These are phyloP conservation scores for Eonycteris spelaea DNA, from an alignment of 2,113 vertebrate genomes.

Conservation along the genomic window DNA sequence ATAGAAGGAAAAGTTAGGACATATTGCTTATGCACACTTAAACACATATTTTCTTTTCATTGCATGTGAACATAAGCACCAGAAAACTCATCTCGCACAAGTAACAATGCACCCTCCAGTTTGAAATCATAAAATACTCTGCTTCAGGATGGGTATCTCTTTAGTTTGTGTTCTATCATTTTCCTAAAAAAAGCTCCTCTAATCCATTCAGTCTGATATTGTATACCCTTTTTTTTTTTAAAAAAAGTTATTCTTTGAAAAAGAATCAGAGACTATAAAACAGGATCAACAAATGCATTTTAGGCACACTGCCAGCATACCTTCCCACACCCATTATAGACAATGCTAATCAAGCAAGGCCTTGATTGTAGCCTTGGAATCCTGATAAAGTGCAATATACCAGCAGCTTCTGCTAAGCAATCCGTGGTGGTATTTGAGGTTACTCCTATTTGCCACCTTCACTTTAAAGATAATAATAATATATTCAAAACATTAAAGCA, in stretches of 20 bases:
- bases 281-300: not conserved
- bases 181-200: slow-evolving; percentile 2
- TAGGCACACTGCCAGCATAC: not conserved
- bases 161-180: not conserved
- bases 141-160: not conserved
- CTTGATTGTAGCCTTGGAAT: not conserved
- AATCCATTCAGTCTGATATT: not conserved
- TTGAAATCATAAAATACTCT: slow-evolving; percentile 6
- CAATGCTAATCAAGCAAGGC: slow-evolving; percentile 10
- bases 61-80: not conserved
- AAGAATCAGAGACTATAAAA: slow-evolving; percentile 43
- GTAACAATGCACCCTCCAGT: not conserved
- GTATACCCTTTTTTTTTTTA: not conserved
- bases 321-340: not conserved
- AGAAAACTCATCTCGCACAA: not conserved
- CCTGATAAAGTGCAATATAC: not conserved
- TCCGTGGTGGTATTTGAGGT: not conserved
- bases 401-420: not conserved
- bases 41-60: not conserved
- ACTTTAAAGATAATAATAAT: slow-evolving; percentile 20
- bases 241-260: not conserved
- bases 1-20: not conserved
- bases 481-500: not conserved
- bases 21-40: not conserved
- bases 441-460: not conserved